Conservation (phyloP, 92 coral and sea anemone species). For the Porites evermanni region DNA sequence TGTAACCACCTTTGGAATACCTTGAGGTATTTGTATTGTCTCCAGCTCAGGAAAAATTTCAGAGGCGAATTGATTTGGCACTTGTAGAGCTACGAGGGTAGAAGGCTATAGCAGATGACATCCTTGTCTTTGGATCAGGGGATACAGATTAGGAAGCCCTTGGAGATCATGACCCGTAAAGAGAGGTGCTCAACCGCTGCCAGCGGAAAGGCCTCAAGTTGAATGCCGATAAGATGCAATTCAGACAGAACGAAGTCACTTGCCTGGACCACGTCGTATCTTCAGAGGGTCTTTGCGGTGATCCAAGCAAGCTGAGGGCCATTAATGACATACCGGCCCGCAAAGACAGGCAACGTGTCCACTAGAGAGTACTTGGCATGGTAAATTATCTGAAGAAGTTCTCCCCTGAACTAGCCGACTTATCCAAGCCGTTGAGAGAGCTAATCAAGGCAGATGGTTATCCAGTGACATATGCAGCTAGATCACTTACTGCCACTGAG, state of each 20-base stretch:
- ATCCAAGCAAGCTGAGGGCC: constrained; percentile 41
- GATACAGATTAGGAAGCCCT: constrained; percentile 40
- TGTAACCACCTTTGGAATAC: constrained; percentile 43
- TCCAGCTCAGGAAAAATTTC: constrained; percentile 52
- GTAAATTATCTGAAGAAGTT: constrained; percentile 64
- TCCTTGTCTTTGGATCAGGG: constrained; percentile 27
- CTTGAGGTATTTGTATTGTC: constrained; percentile 43
- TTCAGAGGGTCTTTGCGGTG: constrained; percentile 25
- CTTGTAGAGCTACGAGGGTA: constrained; percentile 39
- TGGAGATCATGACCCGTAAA: constrained; percentile 45
- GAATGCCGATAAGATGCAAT: constrained; percentile 47
- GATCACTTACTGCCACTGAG: no score
- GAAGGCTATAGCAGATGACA: constrained; percentile 51
- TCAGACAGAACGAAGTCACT: constrained; percentile 22
- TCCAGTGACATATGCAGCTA: no score
- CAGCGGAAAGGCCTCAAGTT: constrained; percentile 45
- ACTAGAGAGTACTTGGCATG: constrained; percentile 56
- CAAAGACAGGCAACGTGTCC: constrained; percentile 61
- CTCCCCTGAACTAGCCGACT: constrained; percentile 59
- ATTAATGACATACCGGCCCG: constrained; percentile 39
- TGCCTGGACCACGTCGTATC: constrained; percentile 34
- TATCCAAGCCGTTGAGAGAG: constrained; percentile 52
- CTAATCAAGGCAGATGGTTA: constrained; percentile 49
- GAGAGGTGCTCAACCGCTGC: constrained; percentile 54
- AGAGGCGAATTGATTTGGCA: constrained; percentile 45